Base-by-base conservation (phyloP, 2,888 invertebrate genomes). In the Iselma pallidipennis region DNA sequence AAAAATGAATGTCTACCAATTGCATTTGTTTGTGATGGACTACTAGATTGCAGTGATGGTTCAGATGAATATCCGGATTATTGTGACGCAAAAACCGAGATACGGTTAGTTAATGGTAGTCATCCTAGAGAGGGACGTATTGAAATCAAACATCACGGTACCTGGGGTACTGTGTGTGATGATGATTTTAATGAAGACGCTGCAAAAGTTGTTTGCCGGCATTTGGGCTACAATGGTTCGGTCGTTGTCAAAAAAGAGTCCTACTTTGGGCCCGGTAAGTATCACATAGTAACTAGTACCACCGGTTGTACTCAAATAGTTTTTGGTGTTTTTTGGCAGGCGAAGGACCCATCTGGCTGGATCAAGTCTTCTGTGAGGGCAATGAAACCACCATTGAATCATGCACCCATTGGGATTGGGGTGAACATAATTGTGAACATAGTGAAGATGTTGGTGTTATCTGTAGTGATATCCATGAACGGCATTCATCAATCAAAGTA, bases 121-220 rank as follows among this genome's bases (percentile, higher is more conserved):
- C 81, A 74, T 25, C 66, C 78, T 0, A 79, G 80, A 28, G 86
- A 90, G 74, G 92, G 92, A 0, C 83, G 91, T 48, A 82, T 92
- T 0, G 91, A 92, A 78, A 84, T 93, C 0, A 84, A 85, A 61
- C 85, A 88, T 67, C 85, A 86, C 65, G 89, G 88, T 2, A 83
- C 88, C 16, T 91, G 91, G 89, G 92, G 92, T 10, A 90, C 91
- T 0, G 83, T 94, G 12, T 94, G 93, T 77, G 91, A 92, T 72
- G 92, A 92, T 74, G 88, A 89, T 71, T 92, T 92, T 74, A 86
- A 87, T 51, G 81, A 84, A 16, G 82, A 83, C 49, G 87, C 89
- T 23, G 92, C 91, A 0, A 83, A 84, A 69, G 88, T 89, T 0
- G 83, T 87, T 19, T 90, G 89, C 69, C 83, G 82, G 59, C 82